Base-by-base conservation (phyloP, 2,113 vertebrate genomes). In the Halcyon malimbica region DNA sequence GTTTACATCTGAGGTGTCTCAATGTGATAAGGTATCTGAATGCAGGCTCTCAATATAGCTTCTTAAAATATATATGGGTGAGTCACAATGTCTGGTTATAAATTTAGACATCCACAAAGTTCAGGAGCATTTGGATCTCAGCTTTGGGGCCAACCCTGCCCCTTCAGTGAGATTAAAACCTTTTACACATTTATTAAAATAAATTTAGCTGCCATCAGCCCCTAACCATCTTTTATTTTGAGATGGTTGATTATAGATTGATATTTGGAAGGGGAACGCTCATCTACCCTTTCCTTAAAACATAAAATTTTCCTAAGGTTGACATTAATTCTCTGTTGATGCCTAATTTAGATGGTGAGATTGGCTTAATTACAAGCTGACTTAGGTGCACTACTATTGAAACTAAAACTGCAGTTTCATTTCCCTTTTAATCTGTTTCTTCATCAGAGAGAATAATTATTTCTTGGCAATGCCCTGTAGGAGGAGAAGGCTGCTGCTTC, bases 371-470 rank as follows among this genome's bases (percentile, higher is more conserved):
- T 89, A 51, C 2, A 24, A 41, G 35, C 35, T 86, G 64, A 67
- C 9, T 73, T 53, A 63, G 62, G 41, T 83, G 77, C 5, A 1
- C 44, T 67, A 23, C 74, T 89, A 17, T 82, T 94, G 94, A 91
- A 94, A 79, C 93, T 54, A 87, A 75, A 80, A 73, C 89, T 94
- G 37, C 59, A 85, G 44, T 93, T 96, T 93, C 76, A 92, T 94
- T 94, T 93, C 37, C 63, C 18, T 87, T 83, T 83, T 95, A 96
- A 95, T 94, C 84, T 89, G 50, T 93, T 96, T 91, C 89, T 96
- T 89, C 70, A 74, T 89, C 75, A 87, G 63, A 89, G 53, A 73
- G 14, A 91, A 76, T 87, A 21, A 53, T 92, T 93, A 71, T 76
- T 90, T 87, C 87, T 87, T 70, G 54, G 37, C 84, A 82, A 83